Evolutionary conservation across 2,888 invertebrate species (phyloP), one percentile per base, ranked within the genome.

Genomic region (Melanchra persicariae): DNA sequence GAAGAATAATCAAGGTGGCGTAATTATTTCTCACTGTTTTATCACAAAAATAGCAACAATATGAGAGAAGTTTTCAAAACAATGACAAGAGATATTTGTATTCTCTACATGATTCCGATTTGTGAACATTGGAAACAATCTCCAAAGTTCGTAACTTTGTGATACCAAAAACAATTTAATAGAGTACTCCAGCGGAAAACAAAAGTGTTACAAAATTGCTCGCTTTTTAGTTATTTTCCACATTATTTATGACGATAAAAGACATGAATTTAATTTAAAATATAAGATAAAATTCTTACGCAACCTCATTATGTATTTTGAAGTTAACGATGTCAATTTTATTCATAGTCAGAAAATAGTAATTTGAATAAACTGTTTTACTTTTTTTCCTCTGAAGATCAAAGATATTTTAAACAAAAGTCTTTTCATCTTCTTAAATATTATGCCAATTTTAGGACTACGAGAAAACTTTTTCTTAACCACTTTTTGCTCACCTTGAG

Each of bases 81-180:
- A 69, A 51, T 63, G 54, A 43, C 24, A 59, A 57, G 51, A 55
- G 34, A 45, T 59, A 52, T 79, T 64, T 79, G 40, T 79, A 79
- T 79, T 62, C 52, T 17, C 34, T 43, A 51, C 57, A 26, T 62
- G 64, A 51, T 43, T 43, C 57, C 40, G 51, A 73, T 83, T 79
- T 79, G 64, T 68, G 67, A 59, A 67, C 61, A 55, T 72, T 49
- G 47, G 4, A 70, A 80, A 74, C 70, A 70, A 74, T 69, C 61
- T 62, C n/a, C 12, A 34, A 81, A 83, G 68, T 81, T 83, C 17
- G 43, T 45, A 79, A 70, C 62, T 71, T 80, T 12, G 60, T 71
- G 67, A 71, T 80, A 73, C 34, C 15, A 51, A 76, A 77, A 81
- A 70, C 81, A 84, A 84, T 81, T 76, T 73, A 70, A 63, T 65